Evolutionary conservation across 2,113 vertebrate genomes (phyloP), one percentile per base, ranked within the genome.

Genomic region (Pelusios castaneus): DNA sequence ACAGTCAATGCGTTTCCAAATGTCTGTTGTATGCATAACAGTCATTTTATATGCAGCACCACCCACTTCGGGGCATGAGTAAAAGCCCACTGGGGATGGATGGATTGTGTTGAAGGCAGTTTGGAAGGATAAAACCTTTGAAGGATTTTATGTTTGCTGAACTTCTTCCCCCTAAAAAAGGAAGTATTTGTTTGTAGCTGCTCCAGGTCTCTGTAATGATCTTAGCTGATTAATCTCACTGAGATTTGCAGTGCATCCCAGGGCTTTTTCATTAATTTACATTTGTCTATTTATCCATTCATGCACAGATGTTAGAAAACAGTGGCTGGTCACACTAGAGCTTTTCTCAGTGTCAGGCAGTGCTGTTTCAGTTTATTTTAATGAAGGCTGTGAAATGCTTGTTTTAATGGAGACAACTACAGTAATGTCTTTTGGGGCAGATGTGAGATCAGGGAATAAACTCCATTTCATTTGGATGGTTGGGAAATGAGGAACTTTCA

Each of bases 151-250:
- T 8, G 9, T 43, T 91, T 94, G 84, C 14, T 92, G 58, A 41
- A 78, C 87, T 92, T 89, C 38, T 58, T 88, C 75, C 47, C 29
- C 92, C 89, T 80, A 85, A 67, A 84, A 90, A 91, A 80, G 13
- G 84, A 80, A 24, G 25, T 49, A 70, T 83, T 91, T 94, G 67
- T 88, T 94, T 93, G 87, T 78, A 90, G 47, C 47, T 47, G 47
- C 47, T 10, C 84, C 49, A 92, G 81, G 75, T 95, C 94, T 80
- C 63, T 89, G 19, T 94, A 78, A 56, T 91, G 92, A 13, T 91
- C 49, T 84, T 92, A 1, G 3, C 73, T 97, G 93, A 96, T 96
- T 91, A 96, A 95, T 95, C 89, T 63, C 94, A 2, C 79, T 87
- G 93, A 95, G 87, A 89, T 47, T 88, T 25, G 17, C 38, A 70